Evolutionary conservation across 1,140 invertebrate species (phyloP), one percentile per base, ranked within the genome.

Genomic region (Frieseomelitta varia): DNA sequence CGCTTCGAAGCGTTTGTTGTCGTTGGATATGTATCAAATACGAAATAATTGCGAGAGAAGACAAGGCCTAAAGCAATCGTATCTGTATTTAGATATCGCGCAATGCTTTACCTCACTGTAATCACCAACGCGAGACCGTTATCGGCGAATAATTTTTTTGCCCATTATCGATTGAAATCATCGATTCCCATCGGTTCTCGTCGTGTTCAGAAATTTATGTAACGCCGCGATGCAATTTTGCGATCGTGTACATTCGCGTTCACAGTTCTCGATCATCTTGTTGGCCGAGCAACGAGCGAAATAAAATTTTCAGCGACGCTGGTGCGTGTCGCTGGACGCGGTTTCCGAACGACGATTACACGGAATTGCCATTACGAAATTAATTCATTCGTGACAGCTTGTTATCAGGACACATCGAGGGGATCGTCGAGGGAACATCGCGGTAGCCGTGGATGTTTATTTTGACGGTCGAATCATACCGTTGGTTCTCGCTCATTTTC

Each of bases 151-250:
- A 27, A 21, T 4, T 19, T 39, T 4, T 47, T 30, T n/a, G n/a
- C n/a, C 53, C 11, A 14, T 6, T 21, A 21, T 63, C 79, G 51
- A n/a, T n/a, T 2, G 0, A 27, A 39, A 34, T 63, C 71, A n/a
- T 73, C 24, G 56, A 65, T 24, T 21, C 19, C 56, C 51, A 27
- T 58, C 51, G 30, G 30, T 30, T 30, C 30, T 51, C 12, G 11
- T 17, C 12, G 2, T 10, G 21, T 68, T 61, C 75, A 58, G 67
- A 56, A 78, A 73, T 86, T 78, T 78, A 69, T 47, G 67, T 34
- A n/a, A 55, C 12, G 51, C 0, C 34, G 12, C 51, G 51, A 53
- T 24, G 56, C 27, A 4, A 17, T n/a, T n/a, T 30, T 27, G 19
- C 68, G 19, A 34, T 47, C 4, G 30, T 15, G n/a, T 1, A 21